Percentiles rank a stretch among this genome's conserved stretches.
Evolutionary conservation across 2,113 vertebrate species (phyloP).

Genomic region (Charadrius vociferus): DNA sequence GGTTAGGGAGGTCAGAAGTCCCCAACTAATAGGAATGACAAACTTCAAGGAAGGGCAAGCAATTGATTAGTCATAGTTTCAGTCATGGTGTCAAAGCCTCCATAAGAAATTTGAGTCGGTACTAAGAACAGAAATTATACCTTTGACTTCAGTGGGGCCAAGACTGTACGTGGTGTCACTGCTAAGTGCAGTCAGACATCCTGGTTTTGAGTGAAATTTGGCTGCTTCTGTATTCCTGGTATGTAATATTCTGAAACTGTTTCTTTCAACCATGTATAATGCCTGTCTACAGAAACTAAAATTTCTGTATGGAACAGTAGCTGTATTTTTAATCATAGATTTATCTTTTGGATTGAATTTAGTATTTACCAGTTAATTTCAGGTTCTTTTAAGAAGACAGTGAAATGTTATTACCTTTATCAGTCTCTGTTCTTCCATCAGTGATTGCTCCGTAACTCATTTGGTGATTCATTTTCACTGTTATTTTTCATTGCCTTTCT

Average conservation of each 20-base stretch:
- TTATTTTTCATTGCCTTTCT: constrained; percentile 2
- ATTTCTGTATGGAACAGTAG: not conserved
- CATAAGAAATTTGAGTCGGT: not conserved
- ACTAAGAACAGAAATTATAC: not conserved
- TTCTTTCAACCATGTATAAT: not conserved
- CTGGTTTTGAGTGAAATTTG: not conserved
- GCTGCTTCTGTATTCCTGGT: not conserved
- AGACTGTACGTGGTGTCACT: not conserved
- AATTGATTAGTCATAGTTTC: not conserved
- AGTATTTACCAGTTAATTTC: constrained; percentile 44
- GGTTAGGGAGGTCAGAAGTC: not conserved
- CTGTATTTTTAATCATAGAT: not conserved
- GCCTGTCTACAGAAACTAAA: not conserved
- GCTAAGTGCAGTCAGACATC: not conserved
- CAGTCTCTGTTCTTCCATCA: constrained; percentile 1
- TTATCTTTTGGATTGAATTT: not conserved
- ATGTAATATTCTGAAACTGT: not conserved
- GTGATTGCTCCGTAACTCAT: not conserved
- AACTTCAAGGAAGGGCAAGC: not conserved
- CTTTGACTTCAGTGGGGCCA: not conserved
- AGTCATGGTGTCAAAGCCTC: not conserved
- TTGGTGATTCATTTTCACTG: constrained; percentile 5
- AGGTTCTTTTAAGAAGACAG: constrained; percentile 1
- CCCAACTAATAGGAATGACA: not conserved
- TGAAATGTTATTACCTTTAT: constrained; percentile 33